Evolutionary conservation across 2,113 vertebrate genomes (phyloP).

Genomic region (Ancistrus triradiatus): DNA sequence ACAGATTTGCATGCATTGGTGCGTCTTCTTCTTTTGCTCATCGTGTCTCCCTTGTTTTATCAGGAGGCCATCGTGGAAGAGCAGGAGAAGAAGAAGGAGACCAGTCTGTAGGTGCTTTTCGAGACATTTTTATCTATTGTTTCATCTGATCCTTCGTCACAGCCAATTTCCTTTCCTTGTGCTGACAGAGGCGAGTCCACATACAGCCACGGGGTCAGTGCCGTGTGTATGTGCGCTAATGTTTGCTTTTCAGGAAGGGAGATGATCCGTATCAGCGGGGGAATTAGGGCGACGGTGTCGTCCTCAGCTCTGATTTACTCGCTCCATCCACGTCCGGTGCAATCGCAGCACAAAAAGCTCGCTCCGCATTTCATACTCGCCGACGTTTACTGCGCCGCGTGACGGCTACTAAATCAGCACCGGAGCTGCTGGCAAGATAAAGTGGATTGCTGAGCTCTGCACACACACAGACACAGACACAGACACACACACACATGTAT

Average conservation of each 20-base stretch:
- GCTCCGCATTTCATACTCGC: constrained; percentile 47
- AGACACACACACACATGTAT: constrained; percentile 5
- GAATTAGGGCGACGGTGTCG: constrained; percentile 27
- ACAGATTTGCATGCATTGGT: too few species aligned
- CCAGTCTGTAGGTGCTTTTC: constrained; percentile 82
- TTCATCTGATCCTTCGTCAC: background rate
- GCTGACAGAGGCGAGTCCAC: background rate
- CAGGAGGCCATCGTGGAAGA: constrained; percentile 96
- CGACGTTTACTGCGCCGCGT: constrained; percentile 26
- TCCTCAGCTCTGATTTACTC: constrained; percentile 46
- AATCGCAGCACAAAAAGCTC: constrained; percentile 42
- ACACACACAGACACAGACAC: constrained; percentile 12
- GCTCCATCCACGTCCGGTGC: constrained; percentile 26
- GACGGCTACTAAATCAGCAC: constrained; percentile 40
- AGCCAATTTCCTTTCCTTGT: background rate
- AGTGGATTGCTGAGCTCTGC: too few species aligned
- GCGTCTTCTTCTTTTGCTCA: background rate
- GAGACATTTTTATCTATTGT: background rate
- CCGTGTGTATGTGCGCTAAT: constrained; percentile 21
- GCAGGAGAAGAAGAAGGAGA: constrained; percentile 93
- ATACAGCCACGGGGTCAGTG: background rate
- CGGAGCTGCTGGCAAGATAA: too few species aligned
- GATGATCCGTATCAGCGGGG: constrained; percentile 26
- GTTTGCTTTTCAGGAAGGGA: constrained; percentile 23
- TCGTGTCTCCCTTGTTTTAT: background rate